These are phyloP conservation scores for Tortricodes alternella DNA, from an alignment of 2,888 invertebrate species.

Conservation along the genomic window DNA sequence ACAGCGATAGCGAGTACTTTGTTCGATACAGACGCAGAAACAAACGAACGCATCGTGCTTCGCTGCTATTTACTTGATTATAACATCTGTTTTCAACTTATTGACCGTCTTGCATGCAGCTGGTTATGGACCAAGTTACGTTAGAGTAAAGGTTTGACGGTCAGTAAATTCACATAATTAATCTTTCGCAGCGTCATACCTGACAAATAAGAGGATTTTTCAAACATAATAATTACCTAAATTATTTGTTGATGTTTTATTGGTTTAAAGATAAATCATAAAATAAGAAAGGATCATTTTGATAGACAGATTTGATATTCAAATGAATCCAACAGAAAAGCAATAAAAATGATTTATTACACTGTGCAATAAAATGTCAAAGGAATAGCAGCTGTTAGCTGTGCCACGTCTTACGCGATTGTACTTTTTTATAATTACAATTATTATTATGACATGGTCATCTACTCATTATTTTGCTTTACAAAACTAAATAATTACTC, in stretches of 20 bases:
- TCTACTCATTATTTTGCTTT: too few species aligned
- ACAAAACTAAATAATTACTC: too few species aligned
- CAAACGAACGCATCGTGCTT: slow-evolving; percentile 29
- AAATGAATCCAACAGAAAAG: slow-evolving; percentile 4
- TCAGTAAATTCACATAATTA: too few species aligned
- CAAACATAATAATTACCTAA: too few species aligned
- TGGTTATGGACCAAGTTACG: background rate
- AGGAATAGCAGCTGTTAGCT: background rate
- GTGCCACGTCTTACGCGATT: background rate
- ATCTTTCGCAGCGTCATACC: too few species aligned
- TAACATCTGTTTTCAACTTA: background rate
- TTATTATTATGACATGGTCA: too few species aligned
- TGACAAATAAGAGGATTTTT: too few species aligned
- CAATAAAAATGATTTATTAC: slow-evolving; percentile 21
- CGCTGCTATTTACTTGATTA: background rate
- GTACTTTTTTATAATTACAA: background rate
- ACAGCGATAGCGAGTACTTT: slow-evolving; percentile 53
- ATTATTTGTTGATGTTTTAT: background rate
- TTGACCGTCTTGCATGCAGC: slow-evolving; percentile 10
- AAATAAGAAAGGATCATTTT: background rate
- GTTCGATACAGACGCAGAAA: slow-evolving; percentile 53
- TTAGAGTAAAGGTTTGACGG: too few species aligned
- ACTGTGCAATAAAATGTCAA: background rate
- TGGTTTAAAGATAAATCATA: background rate
- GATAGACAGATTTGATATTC: background rate